Percentiles rank a stretch among this genome's conserved stretches.
Conservation (phyloP, 2,888 invertebrate species). For the Eristalis pertinax region DNA sequence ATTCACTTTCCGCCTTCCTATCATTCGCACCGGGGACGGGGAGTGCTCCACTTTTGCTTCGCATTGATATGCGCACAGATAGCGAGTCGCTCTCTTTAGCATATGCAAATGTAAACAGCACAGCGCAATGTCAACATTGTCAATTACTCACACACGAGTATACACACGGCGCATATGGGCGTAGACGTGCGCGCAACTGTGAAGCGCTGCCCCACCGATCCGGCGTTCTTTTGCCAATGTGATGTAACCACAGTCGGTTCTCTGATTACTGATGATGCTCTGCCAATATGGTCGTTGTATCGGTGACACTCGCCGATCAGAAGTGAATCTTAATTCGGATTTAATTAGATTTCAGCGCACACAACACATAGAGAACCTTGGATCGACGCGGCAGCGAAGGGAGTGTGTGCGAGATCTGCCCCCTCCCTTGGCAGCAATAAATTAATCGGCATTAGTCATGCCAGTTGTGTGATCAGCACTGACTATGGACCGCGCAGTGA, state of each 20-base stretch:
- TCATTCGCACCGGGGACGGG: background rate
- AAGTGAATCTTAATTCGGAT: conserved; percentile 61
- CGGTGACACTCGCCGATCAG: conserved; percentile 23
- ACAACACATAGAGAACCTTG: conserved; percentile 45
- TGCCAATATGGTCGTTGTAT: conserved; percentile 4
- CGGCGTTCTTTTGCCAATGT: conserved; percentile 21
- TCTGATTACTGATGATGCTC: conserved; percentile 17
- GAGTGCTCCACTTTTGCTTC: background rate
- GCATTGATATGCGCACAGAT: conserved; percentile 39
- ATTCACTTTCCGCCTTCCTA: conserved; percentile 8
- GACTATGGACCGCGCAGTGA: conserved; percentile 36
- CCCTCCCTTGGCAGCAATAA: conserved; percentile 32
- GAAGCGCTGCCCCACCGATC: background rate
- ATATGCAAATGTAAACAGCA: conserved; percentile 59
- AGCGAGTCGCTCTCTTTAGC: conserved; percentile 18
- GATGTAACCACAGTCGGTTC: conserved; percentile 52
- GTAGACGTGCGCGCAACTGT: conserved; percentile 17
- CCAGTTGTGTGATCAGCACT: conserved; percentile 24
- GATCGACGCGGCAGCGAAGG: background rate
- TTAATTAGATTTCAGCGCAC: conserved; percentile 45
- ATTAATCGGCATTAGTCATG: conserved; percentile 61
- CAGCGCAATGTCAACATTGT: conserved; percentile 61
- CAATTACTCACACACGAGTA: conserved; percentile 50
- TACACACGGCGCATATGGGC: conserved; percentile 22
- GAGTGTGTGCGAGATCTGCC: background rate